Percentiles rank a stretch among this genome's conserved stretches.
Conservation (phyloP, 1,140 invertebrate genomes). For the Melipona quadrifasciata region DNA sequence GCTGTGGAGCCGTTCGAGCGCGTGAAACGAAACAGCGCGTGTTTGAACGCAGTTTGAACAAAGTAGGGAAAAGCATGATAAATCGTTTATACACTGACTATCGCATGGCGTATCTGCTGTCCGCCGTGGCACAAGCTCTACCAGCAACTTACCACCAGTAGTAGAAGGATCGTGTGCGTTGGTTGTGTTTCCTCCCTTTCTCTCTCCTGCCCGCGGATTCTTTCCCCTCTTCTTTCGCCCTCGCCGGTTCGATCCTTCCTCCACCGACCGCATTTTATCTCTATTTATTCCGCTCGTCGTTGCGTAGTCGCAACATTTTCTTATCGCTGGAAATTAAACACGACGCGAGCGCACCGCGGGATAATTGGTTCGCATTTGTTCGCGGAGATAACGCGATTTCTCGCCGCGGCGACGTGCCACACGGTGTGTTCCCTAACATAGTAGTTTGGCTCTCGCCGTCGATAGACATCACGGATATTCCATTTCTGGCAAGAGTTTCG, state of each 20-base stretch:
- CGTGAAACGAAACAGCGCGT: conserved; percentile 41
- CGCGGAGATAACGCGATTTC: conserved; percentile 22
- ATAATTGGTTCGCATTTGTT: conserved; percentile 49
- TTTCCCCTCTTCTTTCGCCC: not conserved
- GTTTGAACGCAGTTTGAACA: conserved; percentile 49
- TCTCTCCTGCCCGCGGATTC: not conserved
- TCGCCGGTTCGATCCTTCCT: not conserved
- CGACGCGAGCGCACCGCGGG: conserved; percentile 32
- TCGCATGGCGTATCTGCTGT: conserved; percentile 30
- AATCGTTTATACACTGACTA: conserved; percentile 40
- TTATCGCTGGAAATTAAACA: conserved; percentile 51
- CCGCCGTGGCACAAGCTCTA: not conserved
- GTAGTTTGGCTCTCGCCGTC: not conserved
- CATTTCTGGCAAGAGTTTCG: conserved; percentile 12
- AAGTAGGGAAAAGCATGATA: conserved; percentile 52
- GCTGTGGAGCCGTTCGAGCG: not conserved
- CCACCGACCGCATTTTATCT: conserved; percentile 20
- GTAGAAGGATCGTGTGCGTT: conserved; percentile 23
- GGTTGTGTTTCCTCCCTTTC: not conserved
- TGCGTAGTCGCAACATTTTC: conserved; percentile 39
- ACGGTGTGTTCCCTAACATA: too few species aligned
- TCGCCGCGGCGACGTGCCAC: not conserved
- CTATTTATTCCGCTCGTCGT: conserved; percentile 41
- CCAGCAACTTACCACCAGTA: not conserved
- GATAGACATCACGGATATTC: not conserved